phyloP scores from a whole-genome alignment of 2,797 vertebrate genomes.

The Strix occidentalis region DNA sequence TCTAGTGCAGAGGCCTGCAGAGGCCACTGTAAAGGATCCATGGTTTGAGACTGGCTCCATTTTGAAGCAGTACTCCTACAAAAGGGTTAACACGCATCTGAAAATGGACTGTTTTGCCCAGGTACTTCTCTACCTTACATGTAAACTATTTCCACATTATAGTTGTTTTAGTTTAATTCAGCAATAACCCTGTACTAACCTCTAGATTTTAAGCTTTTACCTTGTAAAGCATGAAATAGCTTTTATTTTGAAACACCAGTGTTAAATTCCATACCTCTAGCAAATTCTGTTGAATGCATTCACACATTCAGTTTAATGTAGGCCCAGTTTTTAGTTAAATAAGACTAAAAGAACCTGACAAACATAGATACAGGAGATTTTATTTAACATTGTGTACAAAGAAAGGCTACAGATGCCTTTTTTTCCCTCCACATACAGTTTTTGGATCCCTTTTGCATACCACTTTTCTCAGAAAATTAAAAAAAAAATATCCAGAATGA shows the following conservation, averaged over 20 bases:
- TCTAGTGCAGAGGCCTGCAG: background rate
- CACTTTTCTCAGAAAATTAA: constrained; percentile 64
- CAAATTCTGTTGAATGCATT: background rate
- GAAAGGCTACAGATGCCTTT: constrained; percentile 85
- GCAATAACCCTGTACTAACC: background rate
- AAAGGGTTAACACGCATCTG: background rate
- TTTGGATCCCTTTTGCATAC: constrained; percentile 76
- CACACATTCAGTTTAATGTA: background rate
- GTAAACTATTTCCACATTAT: background rate
- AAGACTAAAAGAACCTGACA: constrained; percentile 19
- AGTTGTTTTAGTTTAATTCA: background rate
- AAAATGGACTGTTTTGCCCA: background rate
- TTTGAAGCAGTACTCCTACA: background rate
- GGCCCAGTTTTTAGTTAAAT: background rate
- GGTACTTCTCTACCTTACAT: background rate
- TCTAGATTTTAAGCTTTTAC: background rate
- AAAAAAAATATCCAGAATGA: constrained; percentile 32
- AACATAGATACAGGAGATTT: constrained; percentile 83
- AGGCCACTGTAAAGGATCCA: background rate
- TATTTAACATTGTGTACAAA: constrained; percentile 91
- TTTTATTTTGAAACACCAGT: background rate
- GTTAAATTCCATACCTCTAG: background rate
- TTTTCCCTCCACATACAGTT: constrained; percentile 75
- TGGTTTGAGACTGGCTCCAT: background rate
- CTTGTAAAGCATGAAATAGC: background rate